Evolutionary conservation across 2,113 vertebrate genomes (phyloP).

Genomic region (Plecturocebus donacophilus): DNA sequence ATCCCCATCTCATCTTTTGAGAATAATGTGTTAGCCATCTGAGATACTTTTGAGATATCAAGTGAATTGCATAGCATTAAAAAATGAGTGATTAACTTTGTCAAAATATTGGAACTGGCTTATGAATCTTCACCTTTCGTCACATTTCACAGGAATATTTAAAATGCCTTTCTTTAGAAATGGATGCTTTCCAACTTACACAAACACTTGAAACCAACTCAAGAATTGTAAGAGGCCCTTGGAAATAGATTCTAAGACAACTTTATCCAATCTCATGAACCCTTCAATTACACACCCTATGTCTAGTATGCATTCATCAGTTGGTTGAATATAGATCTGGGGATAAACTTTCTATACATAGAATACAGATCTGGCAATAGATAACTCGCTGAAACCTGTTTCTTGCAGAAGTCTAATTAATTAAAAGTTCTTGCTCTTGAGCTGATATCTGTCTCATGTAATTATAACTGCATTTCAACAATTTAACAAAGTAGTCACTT

Average conservation of each 20-base stretch:
- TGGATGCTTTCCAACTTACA: neutral
- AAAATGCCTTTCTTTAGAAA: neutral
- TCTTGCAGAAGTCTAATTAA: neutral
- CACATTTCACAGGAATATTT: neutral
- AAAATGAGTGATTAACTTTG: neutral
- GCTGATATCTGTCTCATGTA: neutral
- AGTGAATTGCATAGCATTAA: neutral
- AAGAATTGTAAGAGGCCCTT: neutral
- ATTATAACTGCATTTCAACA: neutral
- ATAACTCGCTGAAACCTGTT: neutral
- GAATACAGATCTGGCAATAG: neutral
- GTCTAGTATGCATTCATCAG: neutral
- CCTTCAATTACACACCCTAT: neutral
- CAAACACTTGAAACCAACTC: neutral
- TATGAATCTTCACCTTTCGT: neutral
- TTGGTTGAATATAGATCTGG: neutral
- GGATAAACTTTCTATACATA: neutral
- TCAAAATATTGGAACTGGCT: neutral
- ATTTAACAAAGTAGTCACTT: neutral
- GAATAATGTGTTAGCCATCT: slow-evolving; percentile 2
- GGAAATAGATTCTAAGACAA: neutral
- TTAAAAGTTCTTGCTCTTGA: neutral
- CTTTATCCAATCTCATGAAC: neutral
- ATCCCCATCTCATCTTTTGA: slow-evolving; percentile 30
- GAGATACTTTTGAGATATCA: slow-evolving; percentile 22